These are phyloP conservation scores for Phocoena sinus DNA, from an alignment of 2,113 vertebrate species.

Conservation along the genomic window DNA sequence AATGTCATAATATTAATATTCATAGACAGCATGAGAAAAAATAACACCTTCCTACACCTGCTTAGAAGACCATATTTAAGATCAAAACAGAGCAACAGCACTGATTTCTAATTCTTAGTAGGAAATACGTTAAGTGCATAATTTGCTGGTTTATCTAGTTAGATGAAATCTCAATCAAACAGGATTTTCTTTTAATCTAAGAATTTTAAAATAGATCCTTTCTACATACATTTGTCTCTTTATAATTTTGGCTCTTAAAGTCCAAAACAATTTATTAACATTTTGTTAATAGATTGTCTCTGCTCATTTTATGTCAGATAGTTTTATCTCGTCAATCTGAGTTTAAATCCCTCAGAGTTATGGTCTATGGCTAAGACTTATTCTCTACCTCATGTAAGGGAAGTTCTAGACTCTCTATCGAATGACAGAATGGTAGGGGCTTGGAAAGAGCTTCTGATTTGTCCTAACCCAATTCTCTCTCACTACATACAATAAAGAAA, in stretches of 20 bases:
- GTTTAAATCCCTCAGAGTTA: background rate
- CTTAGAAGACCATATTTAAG: background rate
- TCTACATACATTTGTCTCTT: background rate
- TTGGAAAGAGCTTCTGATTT: background rate
- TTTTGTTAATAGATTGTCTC: background rate
- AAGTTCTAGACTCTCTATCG: background rate
- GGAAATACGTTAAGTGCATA: background rate
- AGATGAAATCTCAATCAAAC: background rate
- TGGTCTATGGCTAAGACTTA: background rate
- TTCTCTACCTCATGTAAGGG: background rate
- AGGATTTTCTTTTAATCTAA: background rate
- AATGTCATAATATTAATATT: constrained; percentile 29
- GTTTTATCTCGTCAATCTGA: background rate
- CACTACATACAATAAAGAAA: background rate
- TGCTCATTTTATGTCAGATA: background rate
- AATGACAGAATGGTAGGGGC: background rate
- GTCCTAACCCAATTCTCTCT: background rate
- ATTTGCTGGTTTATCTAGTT: constrained; percentile 5
- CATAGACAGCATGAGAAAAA: background rate
- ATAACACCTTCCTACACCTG: background rate
- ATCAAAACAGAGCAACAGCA: background rate
- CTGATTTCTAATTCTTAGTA: background rate
- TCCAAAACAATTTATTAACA: constrained; percentile 18
- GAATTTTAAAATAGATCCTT: constrained; percentile 7
- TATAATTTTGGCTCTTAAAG: background rate